Percentiles rank a stretch among this genome's conserved stretches.
Evolutionary conservation across 2,797 vertebrate genomes (phyloP).

Genomic region (Takifugu rubripes): DNA sequence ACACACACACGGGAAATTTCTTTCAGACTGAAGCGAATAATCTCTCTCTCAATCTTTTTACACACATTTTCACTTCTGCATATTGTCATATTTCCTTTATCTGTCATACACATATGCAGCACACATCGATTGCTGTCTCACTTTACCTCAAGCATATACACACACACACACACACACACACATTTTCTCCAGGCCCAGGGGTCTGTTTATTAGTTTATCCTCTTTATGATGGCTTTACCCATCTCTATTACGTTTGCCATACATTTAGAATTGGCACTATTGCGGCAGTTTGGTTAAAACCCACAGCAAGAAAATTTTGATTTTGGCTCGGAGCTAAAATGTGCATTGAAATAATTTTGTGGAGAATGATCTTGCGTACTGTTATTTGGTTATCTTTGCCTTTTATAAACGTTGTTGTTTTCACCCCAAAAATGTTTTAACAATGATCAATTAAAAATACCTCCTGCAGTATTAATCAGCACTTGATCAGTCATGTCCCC

Average conservation of each 20-base stretch:
- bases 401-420: background rate
- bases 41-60: constrained; percentile 17
- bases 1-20: constrained; percentile 16
- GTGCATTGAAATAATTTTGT: background rate
- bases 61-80: constrained; percentile 9
- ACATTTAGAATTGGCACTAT: constrained; percentile 3
- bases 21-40: constrained; percentile 20
- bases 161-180: background rate
- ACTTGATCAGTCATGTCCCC: background rate
- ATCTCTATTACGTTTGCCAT: constrained; percentile 17
- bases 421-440: background rate
- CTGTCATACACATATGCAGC: constrained; percentile 9
- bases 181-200: constrained; percentile 2
- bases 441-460: background rate
- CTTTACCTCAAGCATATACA: constrained; percentile 13
- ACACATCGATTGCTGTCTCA: constrained; percentile 14
- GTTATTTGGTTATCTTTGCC: background rate
- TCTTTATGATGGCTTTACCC: constrained; percentile 22
- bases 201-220: constrained; percentile 25
- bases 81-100: constrained; percentile 21
- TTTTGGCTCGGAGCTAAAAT: too few relatives aligned
- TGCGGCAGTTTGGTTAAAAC: background rate
- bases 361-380: background rate
- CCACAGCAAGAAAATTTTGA: background rate
- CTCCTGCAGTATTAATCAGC: background rate